Base-by-base conservation (phyloP, 1,140 invertebrate species). In the Galendromus occidentalis region DNA sequence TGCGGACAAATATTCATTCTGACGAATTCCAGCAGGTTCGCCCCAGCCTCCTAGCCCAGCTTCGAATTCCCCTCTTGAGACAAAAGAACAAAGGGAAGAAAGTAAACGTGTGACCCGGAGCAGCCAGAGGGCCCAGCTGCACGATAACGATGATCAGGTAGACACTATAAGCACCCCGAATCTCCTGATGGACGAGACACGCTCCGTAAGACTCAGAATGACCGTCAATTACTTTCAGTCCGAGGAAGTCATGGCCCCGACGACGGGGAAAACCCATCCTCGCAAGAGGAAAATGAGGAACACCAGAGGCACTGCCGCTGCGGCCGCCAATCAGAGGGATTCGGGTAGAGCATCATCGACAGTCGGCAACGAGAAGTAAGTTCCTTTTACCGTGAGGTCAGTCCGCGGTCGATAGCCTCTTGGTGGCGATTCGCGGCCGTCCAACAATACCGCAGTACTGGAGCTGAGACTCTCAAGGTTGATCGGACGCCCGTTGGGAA, bases 41-140 rank as follows among this genome's bases (percentile, higher is more conserved):
- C 51, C 51, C 4, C 51, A 59, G 33, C 51, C 51, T 17, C 14
- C 51, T 17, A 59, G 51, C 25, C 51, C 51, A 2, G 51, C 51
- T 14, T 25, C 51, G 1, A 59, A 59, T 59, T 59, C 51, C 2
- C 51, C 51, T 18, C 20, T 59, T 12, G 51, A 59, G 25, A 59
- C 51, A 22, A 59, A 59, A 9, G 51, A 59, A 59, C 33, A 33
- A 33, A 25, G 51, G 2, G 51, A 59, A 59, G 51, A 59, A 59
- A 59, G 51, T 22, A 59, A 59, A 59, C 51, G 51, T 6, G 51
- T 59, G 22, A 59, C 51, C 2, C 51, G 51, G 9, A 59, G 51
- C 22, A 59, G 51, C 22, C 51, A 59, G 9, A 59, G 51, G 20
- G 51, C 51, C 14, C 51, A 59, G 22, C 25, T 18, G 14, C 51